Base-by-base conservation (phyloP, 2,888 invertebrate species). In the Sepiola atlantica region DNA sequence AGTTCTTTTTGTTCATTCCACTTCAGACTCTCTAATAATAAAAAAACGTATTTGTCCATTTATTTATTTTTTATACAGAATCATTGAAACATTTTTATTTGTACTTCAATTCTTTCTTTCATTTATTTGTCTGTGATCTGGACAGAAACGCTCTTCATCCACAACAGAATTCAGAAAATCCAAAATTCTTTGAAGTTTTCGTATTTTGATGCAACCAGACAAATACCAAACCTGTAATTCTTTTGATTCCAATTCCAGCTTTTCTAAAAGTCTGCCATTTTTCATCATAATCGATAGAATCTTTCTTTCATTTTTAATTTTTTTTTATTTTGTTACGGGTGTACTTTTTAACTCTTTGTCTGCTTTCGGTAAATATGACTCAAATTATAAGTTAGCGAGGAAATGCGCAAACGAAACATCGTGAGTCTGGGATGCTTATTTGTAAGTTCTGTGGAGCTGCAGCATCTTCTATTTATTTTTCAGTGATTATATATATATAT, bases 141-240 rank as follows among this genome's bases (percentile, higher is more conserved):
- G 45, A 45, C 45, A 45, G 45, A 45, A 45, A 45, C 45, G 45
- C 45, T 45, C 4, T 45, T 45, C 45, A 45, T 45, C n/a, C 10
- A 28, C 8, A 8, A 77, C 28, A 77, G 16, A 77, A n/a, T 16
- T 77, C 8, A 10, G 77, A 77, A 77, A 61, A 1, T 61, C 28
- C 45, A 24, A 61, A 61, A 77, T 10, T n/a, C 12, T 77, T 77
- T 77, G n/a, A 77, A 28, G 61, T n/a, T 14, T n/a, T n/a, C 16
- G 28, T n/a, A 8, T 77, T 18, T n/a, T 77, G 77, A 77, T n/a
- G 2, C 77, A 77, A 12, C 77, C 77, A 77, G 77, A 77, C 77
- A 77, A 77, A 77, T n/a, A 77, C n/a, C 77, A 77, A 45, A 77
- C 77, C 77, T 77, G n/a, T 77, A 77, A 77, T 77, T 77, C n/a